These are phyloP conservation scores for Diabrotica balteata DNA, from an alignment of 2,888 invertebrate species.

Conservation along the genomic window DNA sequence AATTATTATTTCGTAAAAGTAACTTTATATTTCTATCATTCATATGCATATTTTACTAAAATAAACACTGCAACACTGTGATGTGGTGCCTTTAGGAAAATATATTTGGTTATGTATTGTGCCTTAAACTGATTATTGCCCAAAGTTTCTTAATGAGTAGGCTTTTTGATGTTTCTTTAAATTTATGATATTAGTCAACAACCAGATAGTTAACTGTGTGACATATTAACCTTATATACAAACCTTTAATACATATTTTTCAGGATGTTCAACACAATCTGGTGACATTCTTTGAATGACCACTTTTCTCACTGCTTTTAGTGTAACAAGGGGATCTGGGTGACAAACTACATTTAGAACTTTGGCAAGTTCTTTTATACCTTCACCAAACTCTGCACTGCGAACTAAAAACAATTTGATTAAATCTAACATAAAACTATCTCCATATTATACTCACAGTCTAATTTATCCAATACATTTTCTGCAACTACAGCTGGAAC, in stretches of 20 bases:
- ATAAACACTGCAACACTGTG: no score
- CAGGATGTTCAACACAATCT: slow-evolving; percentile 66
- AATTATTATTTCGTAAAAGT: no score
- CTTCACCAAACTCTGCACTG: slow-evolving; percentile 81
- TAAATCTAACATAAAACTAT: slow-evolving; percentile 62
- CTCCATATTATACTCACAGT: slow-evolving; percentile 71
- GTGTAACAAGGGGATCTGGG: slow-evolving; percentile 77
- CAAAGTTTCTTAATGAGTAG: no score
- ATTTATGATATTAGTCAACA: no score
- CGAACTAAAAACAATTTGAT: slow-evolving; percentile 69
- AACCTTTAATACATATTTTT: slow-evolving; percentile 59
- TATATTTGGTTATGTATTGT: no score
- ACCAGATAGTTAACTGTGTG: no score
- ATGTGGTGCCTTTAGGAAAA: no score
- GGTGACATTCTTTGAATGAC: slow-evolving; percentile 67
- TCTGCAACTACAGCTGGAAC: slow-evolving; percentile 78
- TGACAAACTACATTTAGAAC: slow-evolving; percentile 83
- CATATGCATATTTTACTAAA: no score
- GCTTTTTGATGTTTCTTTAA: no score
- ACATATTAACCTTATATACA: slow-evolving; percentile 3
- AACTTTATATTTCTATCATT: no score
- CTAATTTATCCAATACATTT: slow-evolving; percentile 85
- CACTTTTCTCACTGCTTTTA: slow-evolving; percentile 73
- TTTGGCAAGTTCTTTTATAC: slow-evolving; percentile 80
- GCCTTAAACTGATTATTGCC: no score